These are phyloP conservation scores for human DNA, from an alignment of 2,113 vertebrate genomes.

Conservation along the genomic window DNA sequence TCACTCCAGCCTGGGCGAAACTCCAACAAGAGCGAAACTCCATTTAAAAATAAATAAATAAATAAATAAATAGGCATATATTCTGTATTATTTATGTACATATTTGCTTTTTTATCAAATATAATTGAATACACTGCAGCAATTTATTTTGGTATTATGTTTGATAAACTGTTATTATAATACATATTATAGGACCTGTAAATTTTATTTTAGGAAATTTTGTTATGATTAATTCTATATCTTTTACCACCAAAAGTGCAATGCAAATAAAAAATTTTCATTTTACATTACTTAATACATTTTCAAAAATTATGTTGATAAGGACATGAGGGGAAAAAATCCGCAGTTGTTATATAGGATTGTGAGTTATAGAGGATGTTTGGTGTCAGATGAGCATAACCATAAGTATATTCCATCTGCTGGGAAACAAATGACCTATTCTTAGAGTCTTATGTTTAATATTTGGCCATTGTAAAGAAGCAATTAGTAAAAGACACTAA, in stretches of 20 bases:
- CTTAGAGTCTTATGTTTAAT: background rate
- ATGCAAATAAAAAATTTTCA: slow-evolving; percentile 9
- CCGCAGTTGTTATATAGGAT: background rate
- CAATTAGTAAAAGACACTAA: background rate
- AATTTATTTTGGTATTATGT: slow-evolving; percentile 44
- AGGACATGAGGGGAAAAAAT: background rate
- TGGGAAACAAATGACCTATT: background rate
- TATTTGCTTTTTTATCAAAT: slow-evolving; percentile 38
- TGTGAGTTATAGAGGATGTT: background rate
- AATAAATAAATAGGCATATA: background rate
- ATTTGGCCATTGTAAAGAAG: background rate
- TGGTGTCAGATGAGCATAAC: background rate
- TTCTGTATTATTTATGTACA: background rate
- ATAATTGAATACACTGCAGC: background rate
- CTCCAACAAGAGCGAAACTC: too few species aligned
- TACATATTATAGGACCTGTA: background rate
- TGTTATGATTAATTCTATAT: background rate
- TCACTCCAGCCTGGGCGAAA: too few species aligned
- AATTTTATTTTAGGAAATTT: slow-evolving; percentile 48
- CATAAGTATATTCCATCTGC: background rate
- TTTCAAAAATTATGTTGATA: slow-evolving; percentile 30
- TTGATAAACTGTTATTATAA: slow-evolving; percentile 16
- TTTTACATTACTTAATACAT: slow-evolving; percentile 7
- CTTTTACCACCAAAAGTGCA: background rate
- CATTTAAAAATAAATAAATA: too few species aligned